Evolutionary conservation across 2,888 invertebrate species (phyloP).

Genomic region (Drosophila mayaguana): DNA sequence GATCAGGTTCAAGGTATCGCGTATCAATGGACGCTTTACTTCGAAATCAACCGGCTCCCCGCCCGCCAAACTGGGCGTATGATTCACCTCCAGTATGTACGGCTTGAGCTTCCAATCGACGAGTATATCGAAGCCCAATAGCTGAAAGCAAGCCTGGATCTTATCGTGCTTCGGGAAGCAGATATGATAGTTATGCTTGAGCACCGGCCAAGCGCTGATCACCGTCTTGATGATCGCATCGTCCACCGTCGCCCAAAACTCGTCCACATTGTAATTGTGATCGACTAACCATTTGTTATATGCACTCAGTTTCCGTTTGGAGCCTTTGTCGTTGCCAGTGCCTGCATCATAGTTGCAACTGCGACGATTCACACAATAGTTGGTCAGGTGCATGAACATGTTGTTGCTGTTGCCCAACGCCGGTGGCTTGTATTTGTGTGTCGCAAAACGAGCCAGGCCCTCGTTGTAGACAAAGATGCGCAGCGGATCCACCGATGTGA

Average conservation of each 20-base stretch:
- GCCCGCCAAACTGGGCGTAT: constrained; percentile 95
- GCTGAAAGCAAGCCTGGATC: constrained; percentile 95
- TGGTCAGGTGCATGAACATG: constrained; percentile 97
- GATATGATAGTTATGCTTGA: constrained; percentile 94
- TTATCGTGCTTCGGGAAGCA: constrained; percentile 95
- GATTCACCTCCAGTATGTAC: constrained; percentile 95
- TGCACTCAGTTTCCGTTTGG: constrained; percentile 93
- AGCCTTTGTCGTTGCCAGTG: constrained; percentile 89
- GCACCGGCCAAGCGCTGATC: constrained; percentile 93
- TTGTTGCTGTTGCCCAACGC: constrained; percentile 92
- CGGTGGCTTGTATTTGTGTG: constrained; percentile 94
- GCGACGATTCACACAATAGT: constrained; percentile 96
- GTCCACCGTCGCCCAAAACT: constrained; percentile 93
- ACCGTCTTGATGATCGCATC: constrained; percentile 96
- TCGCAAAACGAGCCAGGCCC: constrained; percentile 95
- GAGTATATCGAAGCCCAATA: constrained; percentile 95
- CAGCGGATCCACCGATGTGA: constrained; percentile 96
- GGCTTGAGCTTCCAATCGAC: constrained; percentile 94
- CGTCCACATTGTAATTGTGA: constrained; percentile 90
- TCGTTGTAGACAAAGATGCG: constrained; percentile 96
- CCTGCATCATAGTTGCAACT: constrained; percentile 94
- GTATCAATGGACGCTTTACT: constrained; percentile 92
- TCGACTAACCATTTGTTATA: constrained; percentile 90
- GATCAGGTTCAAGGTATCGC: constrained; percentile 91
- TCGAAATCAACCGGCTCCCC: constrained; percentile 91